Conservation (phyloP, 2,888 invertebrate genomes). For the Hemaris fuciformis region DNA sequence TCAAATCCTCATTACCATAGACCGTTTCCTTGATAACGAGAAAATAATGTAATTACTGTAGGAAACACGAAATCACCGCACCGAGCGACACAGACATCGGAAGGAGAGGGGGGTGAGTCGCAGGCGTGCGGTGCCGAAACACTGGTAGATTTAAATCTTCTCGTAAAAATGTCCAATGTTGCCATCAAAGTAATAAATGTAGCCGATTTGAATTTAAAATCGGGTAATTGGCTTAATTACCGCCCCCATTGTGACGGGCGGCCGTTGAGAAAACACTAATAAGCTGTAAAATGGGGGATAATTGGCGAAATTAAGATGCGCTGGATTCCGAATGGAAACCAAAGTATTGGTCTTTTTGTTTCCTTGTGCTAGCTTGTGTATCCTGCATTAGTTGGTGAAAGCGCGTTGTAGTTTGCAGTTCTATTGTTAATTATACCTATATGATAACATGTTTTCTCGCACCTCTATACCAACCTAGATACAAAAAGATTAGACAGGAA, state of each 20-base stretch:
- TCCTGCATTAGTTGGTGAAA: background rate
- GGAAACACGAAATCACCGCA: background rate
- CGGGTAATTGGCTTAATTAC: constrained; percentile 17
- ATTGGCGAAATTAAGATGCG: constrained; percentile 19
- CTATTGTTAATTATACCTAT: no score
- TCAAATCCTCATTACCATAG: constrained; percentile 3
- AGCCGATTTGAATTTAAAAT: constrained; percentile 28
- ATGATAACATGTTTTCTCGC: no score
- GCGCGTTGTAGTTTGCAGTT: no score
- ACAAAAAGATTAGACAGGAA: no score
- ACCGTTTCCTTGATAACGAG: background rate
- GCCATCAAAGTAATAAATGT: constrained; percentile 33
- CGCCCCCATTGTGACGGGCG: background rate
- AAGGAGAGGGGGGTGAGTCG: background rate
- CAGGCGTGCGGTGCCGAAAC: background rate
- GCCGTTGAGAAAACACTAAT: constrained; percentile 10
- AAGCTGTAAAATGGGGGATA: constrained; percentile 11
- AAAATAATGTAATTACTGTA: constrained; percentile 2
- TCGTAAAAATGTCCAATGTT: constrained; percentile 26
- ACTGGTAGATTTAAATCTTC: constrained; percentile 18
- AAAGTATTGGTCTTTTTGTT: background rate
- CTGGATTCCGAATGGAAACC: background rate
- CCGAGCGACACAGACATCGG: background rate
- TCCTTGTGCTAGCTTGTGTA: background rate
- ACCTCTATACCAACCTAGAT: no score